A percentile compares a stretch with the other conserved stretches of the same genome.
These are phyloP conservation scores for Vidua macroura DNA, from an alignment of 2,113 vertebrate species.

Conservation along the genomic window DNA sequence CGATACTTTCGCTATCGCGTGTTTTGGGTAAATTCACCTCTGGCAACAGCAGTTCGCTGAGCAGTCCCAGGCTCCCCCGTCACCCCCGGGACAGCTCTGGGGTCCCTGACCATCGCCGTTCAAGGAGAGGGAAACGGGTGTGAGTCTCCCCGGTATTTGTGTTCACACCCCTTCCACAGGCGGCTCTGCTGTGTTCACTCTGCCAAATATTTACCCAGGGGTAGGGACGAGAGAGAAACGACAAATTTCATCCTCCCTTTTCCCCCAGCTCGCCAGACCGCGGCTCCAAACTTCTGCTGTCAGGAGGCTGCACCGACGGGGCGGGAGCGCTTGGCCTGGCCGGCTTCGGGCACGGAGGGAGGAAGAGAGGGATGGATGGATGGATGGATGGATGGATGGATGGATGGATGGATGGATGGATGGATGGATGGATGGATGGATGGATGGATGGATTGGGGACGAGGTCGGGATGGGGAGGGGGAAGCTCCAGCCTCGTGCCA, in stretches of 20 bases:
- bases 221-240: not conserved
- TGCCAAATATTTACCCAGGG: not conserved
- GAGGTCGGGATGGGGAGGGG: fast-evolving
- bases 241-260: not conserved
- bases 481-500: not conserved
- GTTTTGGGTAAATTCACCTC: too few species aligned
- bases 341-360: not conserved
- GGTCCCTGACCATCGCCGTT: not conserved
- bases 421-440: not conserved
- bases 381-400: not conserved
- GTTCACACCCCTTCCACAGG: not conserved
- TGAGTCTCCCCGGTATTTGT: not conserved
- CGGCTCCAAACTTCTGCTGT: not conserved
- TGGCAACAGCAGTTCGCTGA: too few species aligned
- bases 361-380: fast-evolving
- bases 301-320: not conserved
- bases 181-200: not conserved
- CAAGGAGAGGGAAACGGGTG: fast-evolving
- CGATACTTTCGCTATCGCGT: fast-evolving
- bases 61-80: too few species aligned
- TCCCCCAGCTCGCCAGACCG: fast-evolving
- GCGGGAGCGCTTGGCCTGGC: not conserved
- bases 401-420: not conserved
- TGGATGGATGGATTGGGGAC: fast-evolving
- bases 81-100: not conserved